Percentiles rank a stretch among this genome's conserved stretches.
Conservation (phyloP, 2,888 invertebrate species). For the Spialia ferax region DNA sequence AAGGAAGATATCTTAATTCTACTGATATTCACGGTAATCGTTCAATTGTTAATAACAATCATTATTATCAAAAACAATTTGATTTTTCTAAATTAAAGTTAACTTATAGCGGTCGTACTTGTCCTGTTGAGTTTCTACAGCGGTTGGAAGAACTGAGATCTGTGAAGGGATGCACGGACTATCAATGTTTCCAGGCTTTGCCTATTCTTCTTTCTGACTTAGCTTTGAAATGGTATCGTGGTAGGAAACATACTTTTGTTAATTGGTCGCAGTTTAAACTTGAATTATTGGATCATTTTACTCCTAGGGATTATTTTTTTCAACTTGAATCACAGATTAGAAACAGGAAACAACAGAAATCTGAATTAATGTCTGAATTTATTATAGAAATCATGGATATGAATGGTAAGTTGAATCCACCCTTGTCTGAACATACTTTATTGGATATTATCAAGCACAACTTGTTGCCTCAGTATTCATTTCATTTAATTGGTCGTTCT, state of each 20-base stretch:
- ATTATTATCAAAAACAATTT: constrained; percentile 11
- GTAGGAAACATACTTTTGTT: constrained; percentile 1
- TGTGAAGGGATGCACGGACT: not conserved
- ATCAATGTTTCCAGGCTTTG: not conserved
- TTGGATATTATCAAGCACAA: constrained; percentile 8
- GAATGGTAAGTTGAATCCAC: not conserved
- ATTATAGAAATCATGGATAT: constrained; percentile 7
- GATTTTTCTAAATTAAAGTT: constrained; percentile 8
- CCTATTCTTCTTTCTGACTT: constrained; percentile 10
- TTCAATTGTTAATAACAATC: not conserved
- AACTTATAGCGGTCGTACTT: constrained; percentile 12
- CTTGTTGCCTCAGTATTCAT: not conserved
- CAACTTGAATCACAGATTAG: not conserved
- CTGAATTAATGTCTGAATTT: not conserved
- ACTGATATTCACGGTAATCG: not conserved
- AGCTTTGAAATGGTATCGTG: constrained; percentile 1
- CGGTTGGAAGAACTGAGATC: constrained; percentile 2
- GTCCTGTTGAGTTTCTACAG: constrained; percentile 2
- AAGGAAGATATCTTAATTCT: not conserved
- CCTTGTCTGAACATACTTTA: not conserved
- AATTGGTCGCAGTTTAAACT: constrained; percentile 9
- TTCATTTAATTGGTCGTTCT: constrained; percentile 6
- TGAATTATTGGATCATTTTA: constrained; percentile 1
- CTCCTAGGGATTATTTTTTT: constrained; percentile 3
- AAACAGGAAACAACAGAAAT: not conserved